A percentile compares a stretch with the other conserved stretches of the same genome.
Conservation (phyloP, 2,113 vertebrate genomes). For the Mobula hypostoma region DNA sequence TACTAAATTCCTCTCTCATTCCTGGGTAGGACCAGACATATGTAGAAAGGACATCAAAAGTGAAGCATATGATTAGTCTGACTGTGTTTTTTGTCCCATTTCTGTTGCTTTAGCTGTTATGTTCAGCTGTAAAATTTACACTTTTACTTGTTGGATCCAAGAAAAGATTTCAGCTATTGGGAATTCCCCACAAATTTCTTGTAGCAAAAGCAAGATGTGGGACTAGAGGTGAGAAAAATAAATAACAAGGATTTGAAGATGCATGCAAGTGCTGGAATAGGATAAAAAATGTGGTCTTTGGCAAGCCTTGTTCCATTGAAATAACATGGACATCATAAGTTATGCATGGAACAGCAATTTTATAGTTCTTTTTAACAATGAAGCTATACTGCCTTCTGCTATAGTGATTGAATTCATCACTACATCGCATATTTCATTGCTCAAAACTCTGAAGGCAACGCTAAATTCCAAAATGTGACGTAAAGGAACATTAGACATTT, state of each 20-base stretch:
- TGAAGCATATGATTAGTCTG: neutral
- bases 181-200: neutral
- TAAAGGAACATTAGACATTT: neutral
- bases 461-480: neutral
- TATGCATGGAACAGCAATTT: neutral
- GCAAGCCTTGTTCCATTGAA: neutral
- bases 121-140: neutral
- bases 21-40: neutral
- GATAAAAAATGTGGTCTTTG: neutral
- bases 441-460: neutral
- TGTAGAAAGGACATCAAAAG: too few species aligned
- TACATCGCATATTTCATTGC: neutral
- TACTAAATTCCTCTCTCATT: neutral
- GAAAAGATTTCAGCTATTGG: neutral
- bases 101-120: neutral
- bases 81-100: neutral
- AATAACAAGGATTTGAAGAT: neutral
- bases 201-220: too few species aligned
- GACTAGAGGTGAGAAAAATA: neutral
- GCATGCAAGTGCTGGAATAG: neutral
- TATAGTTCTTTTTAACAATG: neutral
- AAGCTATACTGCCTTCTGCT: neutral
- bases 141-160: neutral
- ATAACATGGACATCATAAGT: neutral
- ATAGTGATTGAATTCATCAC: neutral